A percentile compares a stretch with the other conserved stretches of the same genome.
These are phyloP conservation scores for Globodera rostochiensis DNA, from an alignment of 1,140 invertebrate genomes.

Conservation along the genomic window DNA sequence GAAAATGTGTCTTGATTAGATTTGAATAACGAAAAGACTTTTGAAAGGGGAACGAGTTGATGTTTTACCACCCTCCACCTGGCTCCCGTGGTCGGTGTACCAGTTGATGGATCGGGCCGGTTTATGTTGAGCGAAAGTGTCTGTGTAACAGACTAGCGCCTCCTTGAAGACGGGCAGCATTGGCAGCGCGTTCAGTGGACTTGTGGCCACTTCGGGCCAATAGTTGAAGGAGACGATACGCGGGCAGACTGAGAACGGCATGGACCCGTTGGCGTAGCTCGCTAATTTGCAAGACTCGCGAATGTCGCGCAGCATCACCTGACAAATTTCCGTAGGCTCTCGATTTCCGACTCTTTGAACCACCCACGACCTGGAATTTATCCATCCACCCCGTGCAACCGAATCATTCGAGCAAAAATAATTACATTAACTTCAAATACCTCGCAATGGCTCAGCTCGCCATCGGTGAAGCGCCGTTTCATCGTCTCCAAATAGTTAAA, in stretches of 20 bases:
- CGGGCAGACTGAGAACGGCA: constrained; percentile 71
- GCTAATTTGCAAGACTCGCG: constrained; percentile 81
- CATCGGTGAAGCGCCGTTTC: constrained; percentile 90
- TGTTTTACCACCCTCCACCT: constrained; percentile 64
- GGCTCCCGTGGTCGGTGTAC: constrained; percentile 66
- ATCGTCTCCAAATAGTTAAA: constrained; percentile 90
- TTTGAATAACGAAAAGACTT: too few species aligned
- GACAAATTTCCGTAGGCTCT: background rate
- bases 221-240: constrained; percentile 96
- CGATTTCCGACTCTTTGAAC: background rate
- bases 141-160: constrained; percentile 83
- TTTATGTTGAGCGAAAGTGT: constrained; percentile 90
- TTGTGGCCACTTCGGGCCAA: constrained; percentile 77
- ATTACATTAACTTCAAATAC: constrained; percentile 69
- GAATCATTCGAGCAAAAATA: background rate
- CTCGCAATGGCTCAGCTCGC: constrained; percentile 92
- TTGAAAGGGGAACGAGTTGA: constrained; percentile 70
- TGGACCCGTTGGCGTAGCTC: constrained; percentile 66
- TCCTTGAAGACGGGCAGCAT: constrained; percentile 79
- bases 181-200: constrained; percentile 70
- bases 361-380: background rate
- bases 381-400: too few species aligned
- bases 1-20: too few species aligned
- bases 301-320: constrained; percentile 88
- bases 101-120: constrained; percentile 82